phyloP scores from a whole-genome alignment of 2,888 invertebrate species.

The Dryocosmus kuriphilus region DNA sequence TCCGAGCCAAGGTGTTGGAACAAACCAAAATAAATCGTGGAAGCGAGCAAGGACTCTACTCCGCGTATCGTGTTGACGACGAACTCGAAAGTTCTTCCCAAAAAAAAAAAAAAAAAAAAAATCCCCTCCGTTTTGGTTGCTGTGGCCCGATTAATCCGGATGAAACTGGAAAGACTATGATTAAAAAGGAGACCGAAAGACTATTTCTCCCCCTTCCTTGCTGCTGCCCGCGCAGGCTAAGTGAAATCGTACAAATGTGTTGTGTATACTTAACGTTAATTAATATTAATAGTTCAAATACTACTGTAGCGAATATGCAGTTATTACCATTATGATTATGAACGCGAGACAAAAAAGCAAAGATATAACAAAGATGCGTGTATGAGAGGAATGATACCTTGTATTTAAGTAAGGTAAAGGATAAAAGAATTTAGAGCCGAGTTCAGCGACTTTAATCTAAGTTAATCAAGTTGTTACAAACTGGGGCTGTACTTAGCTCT shows the following conservation, averaged over 20 bases:
- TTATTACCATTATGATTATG: constrained; percentile 57
- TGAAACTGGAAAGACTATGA: constrained; percentile 54
- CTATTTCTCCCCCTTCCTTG: constrained; percentile 64
- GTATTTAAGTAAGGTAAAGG: constrained; percentile 56
- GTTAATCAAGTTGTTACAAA: constrained; percentile 51
- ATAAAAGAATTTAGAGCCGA: constrained; percentile 52
- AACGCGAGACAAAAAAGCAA: constrained; percentile 55
- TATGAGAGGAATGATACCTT: constrained; percentile 43
- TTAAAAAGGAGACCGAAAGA: constrained; percentile 56
- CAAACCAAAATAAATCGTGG: constrained; percentile 42
- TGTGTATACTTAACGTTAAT: constrained; percentile 77
- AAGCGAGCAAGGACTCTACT: constrained; percentile 9
- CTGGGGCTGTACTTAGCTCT: constrained; percentile 57
- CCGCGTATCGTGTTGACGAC: constrained; percentile 12
- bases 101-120: background rate
- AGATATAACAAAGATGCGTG: constrained; percentile 59
- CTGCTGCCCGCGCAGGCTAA: constrained; percentile 70
- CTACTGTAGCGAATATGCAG: constrained; percentile 54
- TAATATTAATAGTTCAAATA: constrained; percentile 56
- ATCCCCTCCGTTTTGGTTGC: constrained; percentile 9
- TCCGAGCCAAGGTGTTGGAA: constrained; percentile 56
- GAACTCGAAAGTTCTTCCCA: constrained; percentile 11
- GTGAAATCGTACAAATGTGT: constrained; percentile 77
- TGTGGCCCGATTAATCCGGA: constrained; percentile 34
- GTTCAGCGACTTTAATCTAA: constrained; percentile 51